Evolutionary conservation across 2,888 invertebrate genomes (phyloP).

Genomic region (Leptinotarsa tumamoca): DNA sequence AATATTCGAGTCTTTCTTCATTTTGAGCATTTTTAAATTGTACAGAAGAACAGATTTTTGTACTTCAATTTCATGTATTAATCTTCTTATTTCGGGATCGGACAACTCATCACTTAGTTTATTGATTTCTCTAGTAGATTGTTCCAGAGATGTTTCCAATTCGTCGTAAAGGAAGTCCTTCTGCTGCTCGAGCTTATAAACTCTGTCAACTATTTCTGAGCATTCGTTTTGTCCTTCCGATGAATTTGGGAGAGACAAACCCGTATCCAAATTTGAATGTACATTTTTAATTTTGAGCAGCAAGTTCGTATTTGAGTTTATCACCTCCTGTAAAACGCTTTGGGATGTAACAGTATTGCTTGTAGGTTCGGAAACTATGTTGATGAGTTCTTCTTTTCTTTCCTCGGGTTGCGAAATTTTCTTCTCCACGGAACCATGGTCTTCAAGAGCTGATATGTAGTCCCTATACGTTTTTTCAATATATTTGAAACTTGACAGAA

Average conservation of each 20-base stretch:
- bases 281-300: constrained; percentile 31
- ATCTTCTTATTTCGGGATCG: constrained; percentile 47
- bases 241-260: constrained; percentile 17
- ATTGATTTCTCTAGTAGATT: constrained; percentile 46
- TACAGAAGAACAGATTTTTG: constrained; percentile 49
- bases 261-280: constrained; percentile 29
- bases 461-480: constrained; percentile 32
- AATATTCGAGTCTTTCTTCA: constrained; percentile 27
- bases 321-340: constrained; percentile 26
- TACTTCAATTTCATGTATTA: constrained; percentile 50
- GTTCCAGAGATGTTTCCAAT: constrained; percentile 42
- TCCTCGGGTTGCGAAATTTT: constrained; percentile 36
- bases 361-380: constrained; percentile 17
- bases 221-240: not conserved
- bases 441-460: constrained; percentile 32
- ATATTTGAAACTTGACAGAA: constrained; percentile 28
- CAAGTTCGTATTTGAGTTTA: constrained; percentile 34
- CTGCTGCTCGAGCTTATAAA: constrained; percentile 46
- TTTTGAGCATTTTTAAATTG: constrained; percentile 44
- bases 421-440: constrained; percentile 28
- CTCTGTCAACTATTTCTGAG: constrained; percentile 41
- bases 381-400: constrained; percentile 31
- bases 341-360: constrained; percentile 25
- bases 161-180: constrained; percentile 46
- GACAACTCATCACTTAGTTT: constrained; percentile 40